Percentiles rank a stretch among this genome's conserved stretches.
Conservation (phyloP, 2,888 invertebrate genomes). For the Ganaspis brasiliensis region DNA sequence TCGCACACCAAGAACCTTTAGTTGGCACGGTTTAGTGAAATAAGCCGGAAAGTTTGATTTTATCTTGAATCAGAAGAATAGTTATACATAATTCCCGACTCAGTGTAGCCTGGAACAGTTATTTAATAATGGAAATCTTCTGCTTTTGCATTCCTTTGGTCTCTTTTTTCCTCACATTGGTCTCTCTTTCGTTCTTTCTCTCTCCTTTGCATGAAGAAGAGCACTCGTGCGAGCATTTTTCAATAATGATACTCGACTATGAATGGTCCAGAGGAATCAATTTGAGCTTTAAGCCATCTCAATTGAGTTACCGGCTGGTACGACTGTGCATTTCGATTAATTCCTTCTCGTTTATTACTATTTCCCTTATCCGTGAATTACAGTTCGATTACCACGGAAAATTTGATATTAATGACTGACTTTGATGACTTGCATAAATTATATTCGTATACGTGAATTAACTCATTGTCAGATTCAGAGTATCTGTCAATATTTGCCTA, state of each 20-base stretch:
- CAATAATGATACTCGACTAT: conserved; percentile 25
- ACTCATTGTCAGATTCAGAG: neutral
- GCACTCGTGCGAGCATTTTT: conserved; percentile 26
- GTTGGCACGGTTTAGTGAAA: neutral
- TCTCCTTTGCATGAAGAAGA: neutral
- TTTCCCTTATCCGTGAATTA: neutral
- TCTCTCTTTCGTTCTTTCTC: neutral
- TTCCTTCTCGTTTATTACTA: neutral
- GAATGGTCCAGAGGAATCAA: conserved; percentile 17
- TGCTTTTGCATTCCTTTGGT: conserved; percentile 24
- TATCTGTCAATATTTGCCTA: too few species aligned
- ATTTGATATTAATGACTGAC: neutral
- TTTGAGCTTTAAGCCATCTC: conserved; percentile 7
- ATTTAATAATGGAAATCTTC: conserved; percentile 38
- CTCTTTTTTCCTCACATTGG: neutral
- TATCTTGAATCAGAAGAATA: neutral
- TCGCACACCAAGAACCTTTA: too few species aligned
- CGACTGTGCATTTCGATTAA: conserved; percentile 4
- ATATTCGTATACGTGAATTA: neutral
- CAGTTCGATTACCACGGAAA: neutral
- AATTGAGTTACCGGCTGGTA: conserved; percentile 12
- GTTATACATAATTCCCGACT: neutral
- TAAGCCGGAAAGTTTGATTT: neutral
- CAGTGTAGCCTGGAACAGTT: neutral
- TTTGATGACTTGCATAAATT: neutral